These are phyloP conservation scores for Pachyramphus minor DNA, from an alignment of 2,113 vertebrate genomes.

Conservation along the genomic window DNA sequence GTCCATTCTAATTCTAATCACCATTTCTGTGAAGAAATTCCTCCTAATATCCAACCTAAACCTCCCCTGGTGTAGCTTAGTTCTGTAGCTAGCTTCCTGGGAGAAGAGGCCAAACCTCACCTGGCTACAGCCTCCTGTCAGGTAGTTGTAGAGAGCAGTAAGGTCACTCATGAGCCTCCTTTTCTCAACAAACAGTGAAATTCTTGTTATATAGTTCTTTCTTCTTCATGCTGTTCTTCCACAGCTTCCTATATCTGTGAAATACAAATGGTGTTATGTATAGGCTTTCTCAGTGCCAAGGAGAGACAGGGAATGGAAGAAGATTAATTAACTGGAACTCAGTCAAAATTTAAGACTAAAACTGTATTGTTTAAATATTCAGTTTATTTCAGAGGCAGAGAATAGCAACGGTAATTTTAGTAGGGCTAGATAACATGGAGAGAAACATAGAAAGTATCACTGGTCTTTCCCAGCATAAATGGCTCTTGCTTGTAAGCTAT, in stretches of 20 bases:
- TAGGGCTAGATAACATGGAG: not conserved
- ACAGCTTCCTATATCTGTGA: not conserved
- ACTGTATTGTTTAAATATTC: not conserved
- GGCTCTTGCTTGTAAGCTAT: not conserved
- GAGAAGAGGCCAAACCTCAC: not conserved
- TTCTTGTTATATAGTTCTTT: not conserved
- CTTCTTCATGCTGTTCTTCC: not conserved
- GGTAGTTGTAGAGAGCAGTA: not conserved
- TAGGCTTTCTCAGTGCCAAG: not conserved
- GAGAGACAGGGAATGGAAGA: not conserved
- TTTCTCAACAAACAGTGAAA: not conserved
- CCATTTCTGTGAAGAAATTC: not conserved
- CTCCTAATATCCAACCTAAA: not conserved
- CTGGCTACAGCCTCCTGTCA: not conserved
- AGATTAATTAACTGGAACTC: conserved; percentile 18
- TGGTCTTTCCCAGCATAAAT: not conserved
- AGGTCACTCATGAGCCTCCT: not conserved
- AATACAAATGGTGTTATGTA: not conserved
- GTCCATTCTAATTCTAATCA: not conserved
- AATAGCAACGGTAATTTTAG: not conserved
- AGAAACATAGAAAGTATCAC: not conserved
- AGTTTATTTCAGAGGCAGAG: conserved; percentile 9
- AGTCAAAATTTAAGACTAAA: not conserved
- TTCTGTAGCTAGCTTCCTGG: not conserved
- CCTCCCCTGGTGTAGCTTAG: not conserved